Evolutionary conservation across 2,797 vertebrate species (phyloP).

Genomic region (Epinephelus awoara): DNA sequence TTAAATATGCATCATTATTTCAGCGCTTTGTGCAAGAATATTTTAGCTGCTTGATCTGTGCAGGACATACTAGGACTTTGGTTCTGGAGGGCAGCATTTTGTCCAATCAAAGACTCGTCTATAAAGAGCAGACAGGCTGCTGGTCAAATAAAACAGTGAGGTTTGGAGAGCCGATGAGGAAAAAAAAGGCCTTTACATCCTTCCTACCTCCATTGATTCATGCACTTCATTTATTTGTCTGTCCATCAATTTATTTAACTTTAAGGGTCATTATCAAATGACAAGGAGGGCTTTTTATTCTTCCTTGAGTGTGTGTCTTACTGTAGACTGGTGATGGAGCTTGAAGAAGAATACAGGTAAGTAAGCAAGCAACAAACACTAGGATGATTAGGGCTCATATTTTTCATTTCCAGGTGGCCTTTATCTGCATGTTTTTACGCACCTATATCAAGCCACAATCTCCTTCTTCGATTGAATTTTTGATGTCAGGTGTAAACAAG

Average conservation of each 20-base stretch:
- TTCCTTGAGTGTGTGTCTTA: background rate
- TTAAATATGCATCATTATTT: background rate
- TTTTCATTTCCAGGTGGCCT: slow-evolving; percentile 4
- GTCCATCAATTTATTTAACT: background rate
- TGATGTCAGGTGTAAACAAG: slow-evolving; percentile 58
- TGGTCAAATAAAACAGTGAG: background rate
- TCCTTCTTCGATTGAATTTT: slow-evolving; percentile 9
- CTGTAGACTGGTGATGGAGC: background rate
- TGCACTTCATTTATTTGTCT: slow-evolving; percentile 10
- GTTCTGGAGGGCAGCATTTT: background rate
- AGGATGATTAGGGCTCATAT: background rate
- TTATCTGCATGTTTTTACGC: slow-evolving; percentile 1
- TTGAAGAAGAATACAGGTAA: slow-evolving; percentile 7
- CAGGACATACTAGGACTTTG: background rate
- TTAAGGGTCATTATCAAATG: slow-evolving; percentile 13
- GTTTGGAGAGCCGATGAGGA: background rate
- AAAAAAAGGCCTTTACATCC: background rate
- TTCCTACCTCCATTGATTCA: background rate
- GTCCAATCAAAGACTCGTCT: background rate
- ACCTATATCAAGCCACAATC: background rate
- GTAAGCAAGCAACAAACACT: background rate
- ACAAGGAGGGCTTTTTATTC: slow-evolving; percentile 4
- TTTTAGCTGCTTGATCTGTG: background rate
- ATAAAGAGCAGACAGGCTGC: background rate
- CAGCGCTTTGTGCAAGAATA: background rate